These are phyloP conservation scores for Ricordea florida DNA, from an alignment of 92 coral and sea anemone species.

Conservation along the genomic window DNA sequence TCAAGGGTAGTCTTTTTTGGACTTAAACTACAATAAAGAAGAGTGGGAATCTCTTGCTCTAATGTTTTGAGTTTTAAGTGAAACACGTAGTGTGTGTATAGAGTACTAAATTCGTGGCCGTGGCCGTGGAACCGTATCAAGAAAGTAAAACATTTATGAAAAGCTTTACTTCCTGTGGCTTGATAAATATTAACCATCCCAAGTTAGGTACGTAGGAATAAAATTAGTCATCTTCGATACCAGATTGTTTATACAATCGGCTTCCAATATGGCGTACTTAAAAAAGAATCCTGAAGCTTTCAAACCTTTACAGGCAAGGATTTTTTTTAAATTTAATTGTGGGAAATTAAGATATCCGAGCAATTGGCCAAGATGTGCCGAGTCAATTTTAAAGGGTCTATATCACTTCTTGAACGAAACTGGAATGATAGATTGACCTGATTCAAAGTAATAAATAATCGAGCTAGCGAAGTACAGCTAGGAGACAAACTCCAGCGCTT, in stretches of 20 bases:
- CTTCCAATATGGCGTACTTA: slow-evolving; percentile 96
- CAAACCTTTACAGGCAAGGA: slow-evolving; percentile 94
- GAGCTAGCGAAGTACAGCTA: too few relatives aligned
- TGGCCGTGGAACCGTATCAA: not conserved
- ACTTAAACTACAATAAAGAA: not conserved
- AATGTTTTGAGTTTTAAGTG: not conserved
- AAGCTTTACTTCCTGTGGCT: not conserved
- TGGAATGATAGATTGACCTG: too few relatives aligned
- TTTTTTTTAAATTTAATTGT: not conserved
- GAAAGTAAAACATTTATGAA: slow-evolving; percentile 14
- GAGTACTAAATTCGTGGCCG: not conserved
- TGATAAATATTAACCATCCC: slow-evolving; percentile 80
- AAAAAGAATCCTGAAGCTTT: slow-evolving; percentile 97
- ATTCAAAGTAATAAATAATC: too few relatives aligned
- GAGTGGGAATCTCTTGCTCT: not conserved
- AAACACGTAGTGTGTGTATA: too few relatives aligned
- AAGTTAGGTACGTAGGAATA: slow-evolving; percentile 42
- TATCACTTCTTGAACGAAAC: too few relatives aligned
- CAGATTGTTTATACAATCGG: slow-evolving; percentile 20
- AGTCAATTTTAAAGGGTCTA: not conserved
- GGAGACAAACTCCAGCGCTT: too few relatives aligned
- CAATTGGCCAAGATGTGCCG: not conserved
- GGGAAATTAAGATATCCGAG: not conserved
- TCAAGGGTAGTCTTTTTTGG: too few relatives aligned
- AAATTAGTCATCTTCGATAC: slow-evolving; percentile 59